Conservation (phyloP, 2,113 vertebrate genomes). For the Ciconia boyciana region DNA sequence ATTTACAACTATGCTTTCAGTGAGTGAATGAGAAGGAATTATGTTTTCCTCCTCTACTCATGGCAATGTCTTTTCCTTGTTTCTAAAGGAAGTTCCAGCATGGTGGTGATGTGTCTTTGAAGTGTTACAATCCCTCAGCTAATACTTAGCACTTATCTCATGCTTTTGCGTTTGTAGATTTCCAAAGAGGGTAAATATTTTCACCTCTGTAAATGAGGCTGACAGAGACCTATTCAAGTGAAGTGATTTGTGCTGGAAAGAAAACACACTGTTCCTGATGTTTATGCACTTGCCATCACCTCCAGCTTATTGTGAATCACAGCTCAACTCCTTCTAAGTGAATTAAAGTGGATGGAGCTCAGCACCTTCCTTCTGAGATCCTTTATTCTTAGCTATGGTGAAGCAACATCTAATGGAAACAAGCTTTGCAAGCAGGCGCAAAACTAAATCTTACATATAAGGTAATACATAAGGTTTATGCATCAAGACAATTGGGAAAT, state of each 20-base stretch:
- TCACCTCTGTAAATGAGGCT: neutral
- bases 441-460: neutral
- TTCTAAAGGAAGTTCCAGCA: conserved; percentile 9
- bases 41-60: neutral
- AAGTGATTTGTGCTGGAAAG: conserved; percentile 2
- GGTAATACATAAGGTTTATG: neutral
- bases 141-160: neutral
- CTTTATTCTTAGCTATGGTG: neutral
- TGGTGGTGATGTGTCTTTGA: neutral
- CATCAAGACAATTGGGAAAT: neutral
- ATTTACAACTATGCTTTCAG: neutral
- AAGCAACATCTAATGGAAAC: neutral
- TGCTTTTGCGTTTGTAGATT: neutral
- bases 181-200: conserved; percentile 27
- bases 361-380: neutral
- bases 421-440: neutral
- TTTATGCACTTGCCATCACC: neutral
- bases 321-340: neutral
- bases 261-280: neutral
- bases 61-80: neutral
- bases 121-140: neutral
- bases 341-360: neutral
- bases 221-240: neutral
- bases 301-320: neutral
- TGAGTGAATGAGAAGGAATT: neutral